Base-by-base conservation (phyloP, 2,113 vertebrate genomes). In the Petroica traversi region DNA sequence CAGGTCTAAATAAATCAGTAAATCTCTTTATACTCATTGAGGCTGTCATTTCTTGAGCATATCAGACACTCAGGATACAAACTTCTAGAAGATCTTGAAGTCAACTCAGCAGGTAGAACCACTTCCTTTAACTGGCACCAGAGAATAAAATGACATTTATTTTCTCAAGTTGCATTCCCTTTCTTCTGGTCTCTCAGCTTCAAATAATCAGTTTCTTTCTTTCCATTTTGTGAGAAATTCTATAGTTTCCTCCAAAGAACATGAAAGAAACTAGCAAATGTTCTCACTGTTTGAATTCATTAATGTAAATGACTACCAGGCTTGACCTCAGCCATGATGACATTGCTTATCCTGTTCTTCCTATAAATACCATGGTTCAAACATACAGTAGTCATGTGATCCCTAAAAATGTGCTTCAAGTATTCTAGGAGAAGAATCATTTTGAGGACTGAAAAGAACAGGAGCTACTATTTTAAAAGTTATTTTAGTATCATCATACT, bases 281-380 rank as follows among this genome's bases (percentile, higher is more conserved):
- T 8, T 63, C 25, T 72, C 0, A 0, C 19, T 34, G 9, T 49
- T 49, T 80, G 41, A 80, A 73, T n/a, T 2, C 2, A 7, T 1
- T 41, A 31, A 73, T 55, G 20, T 34, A 68, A 68, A 54, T 25
- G 41, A 62, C 28, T 23, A 49, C 13, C 11, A 74, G 31, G 17
- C 33, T 57, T 67, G 20, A 92, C 15, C 33, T 62, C 6, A 26
- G 19, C 12, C 25, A 54, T 10, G 45, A 73, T 16, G 12, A 73
- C 19, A 85, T 8, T 2, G 19, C 11, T 79, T 8, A 36, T n/a
- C 1, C 57, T 67, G 66, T 69, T 73, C 41, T 69, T 81, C 38
- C 43, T 49, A 34, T 28, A 73, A 77, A 77, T 24, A 14, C n/a
- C 41, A 62, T 4, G 11, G 29, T 31, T 88, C 41, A 88, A 54